Evolutionary conservation across 30 jellyfish, hydroid and myxozoan genomes (phyloP).

Genomic region (Turritopsis rubra): DNA sequence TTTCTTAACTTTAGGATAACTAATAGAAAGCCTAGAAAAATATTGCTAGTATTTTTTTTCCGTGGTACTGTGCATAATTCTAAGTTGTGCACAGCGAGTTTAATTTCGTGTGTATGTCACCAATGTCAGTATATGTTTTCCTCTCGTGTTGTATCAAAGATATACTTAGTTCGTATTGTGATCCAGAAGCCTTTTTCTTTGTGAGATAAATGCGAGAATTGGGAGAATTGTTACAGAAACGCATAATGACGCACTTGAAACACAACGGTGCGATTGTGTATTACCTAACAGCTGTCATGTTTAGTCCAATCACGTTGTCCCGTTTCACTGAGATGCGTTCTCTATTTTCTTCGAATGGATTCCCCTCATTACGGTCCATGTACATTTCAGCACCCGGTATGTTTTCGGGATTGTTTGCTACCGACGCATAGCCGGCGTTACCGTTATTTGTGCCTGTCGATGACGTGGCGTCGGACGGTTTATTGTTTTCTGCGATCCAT

Average conservation of each 20-base stretch:
- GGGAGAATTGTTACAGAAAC: too few relatives aligned
- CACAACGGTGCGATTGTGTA: neutral
- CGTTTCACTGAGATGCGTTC: slow-evolving; percentile 16
- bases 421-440: slow-evolving; percentile 19
- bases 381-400: slow-evolving; percentile 48
- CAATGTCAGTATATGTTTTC: neutral
- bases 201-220: too few relatives aligned
- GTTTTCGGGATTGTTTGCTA: slow-evolving; percentile 31
- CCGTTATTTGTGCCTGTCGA: slow-evolving; percentile 6
- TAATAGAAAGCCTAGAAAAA: neutral
- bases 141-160: neutral
- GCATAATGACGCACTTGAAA: neutral
- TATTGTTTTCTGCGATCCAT: slow-evolving; percentile 22
- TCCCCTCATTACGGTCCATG: slow-evolving; percentile 17
- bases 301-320: neutral
- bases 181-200: too few relatives aligned
- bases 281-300: neutral
- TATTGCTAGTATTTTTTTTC: neutral
- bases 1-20: neutral
- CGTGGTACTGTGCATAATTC: neutral
- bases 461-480: neutral
- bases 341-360: slow-evolving; percentile 24
- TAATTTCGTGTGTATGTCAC: neutral
- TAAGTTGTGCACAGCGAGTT: neutral
- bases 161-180: too few relatives aligned